phyloP scores from a whole-genome alignment of 2,113 vertebrate species.

The Malurus alboscapulatus region DNA sequence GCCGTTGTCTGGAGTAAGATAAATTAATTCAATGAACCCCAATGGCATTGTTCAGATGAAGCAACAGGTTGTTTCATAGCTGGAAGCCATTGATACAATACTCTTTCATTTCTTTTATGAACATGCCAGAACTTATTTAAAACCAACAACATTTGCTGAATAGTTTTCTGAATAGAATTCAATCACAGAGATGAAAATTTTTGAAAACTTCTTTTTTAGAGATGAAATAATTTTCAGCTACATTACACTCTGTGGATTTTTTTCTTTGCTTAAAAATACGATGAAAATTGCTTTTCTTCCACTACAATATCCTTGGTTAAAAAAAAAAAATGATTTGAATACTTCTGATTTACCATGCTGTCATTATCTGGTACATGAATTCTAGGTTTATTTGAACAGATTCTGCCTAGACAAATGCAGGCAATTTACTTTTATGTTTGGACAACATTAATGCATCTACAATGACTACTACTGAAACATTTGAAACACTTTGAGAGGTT shows the following conservation, averaged over 20 bases:
- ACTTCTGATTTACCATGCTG: background rate
- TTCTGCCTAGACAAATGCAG: background rate
- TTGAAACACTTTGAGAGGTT: background rate
- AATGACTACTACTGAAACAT: background rate
- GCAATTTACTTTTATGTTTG: background rate
- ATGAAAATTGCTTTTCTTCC: background rate
- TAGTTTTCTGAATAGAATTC: background rate
- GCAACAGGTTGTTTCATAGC: background rate
- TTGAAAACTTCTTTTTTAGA: background rate
- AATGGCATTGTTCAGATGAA: background rate
- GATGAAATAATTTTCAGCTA: background rate
- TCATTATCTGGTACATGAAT: background rate
- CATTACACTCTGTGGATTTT: background rate
- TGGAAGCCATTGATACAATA: background rate
- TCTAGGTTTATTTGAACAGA: background rate
- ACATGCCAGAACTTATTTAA: background rate
- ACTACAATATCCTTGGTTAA: background rate
- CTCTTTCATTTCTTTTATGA: background rate
- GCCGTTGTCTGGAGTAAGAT: background rate
- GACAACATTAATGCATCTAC: background rate
- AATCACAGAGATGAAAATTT: background rate
- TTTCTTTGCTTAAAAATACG: background rate
- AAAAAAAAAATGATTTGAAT: background rate
- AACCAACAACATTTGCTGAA: background rate
- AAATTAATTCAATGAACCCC: constrained; percentile 8